Conservation (phyloP, 2,888 invertebrate species). For the Deroplatys truncata region DNA sequence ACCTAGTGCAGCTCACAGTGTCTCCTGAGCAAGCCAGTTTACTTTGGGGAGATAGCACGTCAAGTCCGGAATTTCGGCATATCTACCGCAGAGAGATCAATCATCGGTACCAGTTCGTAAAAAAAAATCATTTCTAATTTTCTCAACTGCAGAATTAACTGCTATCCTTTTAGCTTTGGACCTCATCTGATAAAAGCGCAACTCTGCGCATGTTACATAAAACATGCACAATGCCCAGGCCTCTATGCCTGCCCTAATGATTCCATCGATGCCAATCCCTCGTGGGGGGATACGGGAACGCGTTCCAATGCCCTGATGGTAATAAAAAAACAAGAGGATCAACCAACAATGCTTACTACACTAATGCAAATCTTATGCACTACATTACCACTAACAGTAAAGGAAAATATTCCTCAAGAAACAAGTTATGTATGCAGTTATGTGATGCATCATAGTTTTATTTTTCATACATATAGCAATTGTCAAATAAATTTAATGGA, state of each 20-base stretch:
- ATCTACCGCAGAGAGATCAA: no score
- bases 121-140: neutral
- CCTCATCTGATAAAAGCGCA: neutral
- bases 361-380: neutral
- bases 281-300: neutral
- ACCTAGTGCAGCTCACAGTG: neutral
- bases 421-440: neutral
- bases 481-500: no score
- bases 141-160: neutral
- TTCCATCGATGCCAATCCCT: neutral
- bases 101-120: no score
- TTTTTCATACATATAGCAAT: no score
- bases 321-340: neutral
- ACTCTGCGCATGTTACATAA: neutral
- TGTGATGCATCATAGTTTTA: no score
- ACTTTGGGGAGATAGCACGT: no score
- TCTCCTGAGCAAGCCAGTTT: neutral
- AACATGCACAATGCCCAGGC: neutral
- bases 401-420: neutral
- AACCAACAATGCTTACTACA: neutral
- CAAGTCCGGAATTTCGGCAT: no score
- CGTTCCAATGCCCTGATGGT: conserved; percentile 3
- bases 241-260: neutral
- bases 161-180: neutral
- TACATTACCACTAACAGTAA: neutral